These are phyloP conservation scores for Pilophorus perplexus DNA, from an alignment of 2,888 invertebrate genomes.

Conservation along the genomic window DNA sequence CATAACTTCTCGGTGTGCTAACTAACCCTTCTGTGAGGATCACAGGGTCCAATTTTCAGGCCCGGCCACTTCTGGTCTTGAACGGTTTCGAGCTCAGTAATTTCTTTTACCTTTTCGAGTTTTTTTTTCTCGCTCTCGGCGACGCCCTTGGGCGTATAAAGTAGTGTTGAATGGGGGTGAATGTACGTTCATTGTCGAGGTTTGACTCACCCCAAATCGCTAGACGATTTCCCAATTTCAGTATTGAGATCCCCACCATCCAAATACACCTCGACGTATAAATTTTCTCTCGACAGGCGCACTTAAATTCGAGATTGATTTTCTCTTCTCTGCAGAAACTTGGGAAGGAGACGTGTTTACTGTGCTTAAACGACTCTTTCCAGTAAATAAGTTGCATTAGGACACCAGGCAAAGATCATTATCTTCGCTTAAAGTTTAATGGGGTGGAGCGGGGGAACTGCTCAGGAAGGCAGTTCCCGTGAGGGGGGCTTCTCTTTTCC, in stretches of 20 bases:
- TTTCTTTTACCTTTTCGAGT: not conserved
- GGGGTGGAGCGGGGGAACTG: constrained; percentile 32
- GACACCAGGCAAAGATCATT: constrained; percentile 37
- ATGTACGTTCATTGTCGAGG: too few species aligned
- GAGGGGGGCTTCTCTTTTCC: not conserved
- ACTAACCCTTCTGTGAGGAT: constrained; percentile 19
- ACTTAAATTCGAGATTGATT: constrained; percentile 7
- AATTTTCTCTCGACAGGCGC: not conserved
- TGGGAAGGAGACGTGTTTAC: constrained; percentile 32
- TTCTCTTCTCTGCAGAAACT: constrained; percentile 21
- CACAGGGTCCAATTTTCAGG: constrained; percentile 18
- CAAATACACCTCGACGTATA: too few species aligned
- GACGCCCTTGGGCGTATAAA: constrained; percentile 18
- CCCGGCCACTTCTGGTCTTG: too few species aligned
- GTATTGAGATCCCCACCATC: too few species aligned
- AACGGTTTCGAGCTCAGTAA: too few species aligned
- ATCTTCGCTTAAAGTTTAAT: constrained; percentile 35
- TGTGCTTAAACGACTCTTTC: constrained; percentile 29
- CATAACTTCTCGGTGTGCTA: constrained; percentile 36
- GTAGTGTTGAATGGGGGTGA: too few species aligned
- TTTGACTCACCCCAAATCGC: too few species aligned
- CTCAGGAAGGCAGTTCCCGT: constrained; percentile 17
- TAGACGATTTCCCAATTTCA: too few species aligned
- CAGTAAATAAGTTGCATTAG: constrained; percentile 38
- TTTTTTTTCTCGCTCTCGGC: not conserved